Evolutionary conservation across 2,113 vertebrate genomes (phyloP), one percentile per base, ranked within the genome.

Genomic region (Ophiodon elongatus): DNA sequence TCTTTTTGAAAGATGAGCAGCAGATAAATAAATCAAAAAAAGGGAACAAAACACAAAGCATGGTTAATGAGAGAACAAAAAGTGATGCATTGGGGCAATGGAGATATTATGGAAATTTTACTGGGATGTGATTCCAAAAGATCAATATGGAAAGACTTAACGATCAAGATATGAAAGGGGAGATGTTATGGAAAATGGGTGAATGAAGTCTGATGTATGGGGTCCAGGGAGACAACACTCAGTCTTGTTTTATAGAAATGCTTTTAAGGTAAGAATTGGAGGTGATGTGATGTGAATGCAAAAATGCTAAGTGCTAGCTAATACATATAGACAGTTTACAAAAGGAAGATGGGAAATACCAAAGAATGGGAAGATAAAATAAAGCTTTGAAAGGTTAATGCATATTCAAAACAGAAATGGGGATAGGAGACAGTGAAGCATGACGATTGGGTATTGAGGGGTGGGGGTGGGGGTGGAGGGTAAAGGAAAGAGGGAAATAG

Each of bases 341-440:
- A 87, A 88, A 71, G 31, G 35, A 80, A 80, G 84, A 81, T 71
- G 31, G 79, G 72, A 86, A 84, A 87, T 62, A 60, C 33, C 39
- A 78, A 82, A 85, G 67, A 90, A 90, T 71, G 45, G 81, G 19
- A 15, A 81, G 78, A 88, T 88, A 68, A 85, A 88, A 87, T 81
- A 84, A 88, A 91, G 76, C 85, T 91, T 86, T 89, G 65, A 88
- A 74, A 91, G 85, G 85, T 87, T 87, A 92, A 91, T 78, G 63
- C 81, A 76, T 63, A 76, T 79, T 77, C n/a, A 80, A 59, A 87
- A 79, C 65, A 73, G n/a, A 79, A 85, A 83, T 23, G 35, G n/a
- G 67, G 43, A 45, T 67, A 17, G 37, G 64, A 82, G 54, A 81
- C 81, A 83, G 62, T 83, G 62, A 76, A 11, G 60, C 73, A 50